Evolutionary conservation across 30 jellyfish, hydroid and myxozoan genomes (phyloP).

Genomic region (Cassiopea xamachana): DNA sequence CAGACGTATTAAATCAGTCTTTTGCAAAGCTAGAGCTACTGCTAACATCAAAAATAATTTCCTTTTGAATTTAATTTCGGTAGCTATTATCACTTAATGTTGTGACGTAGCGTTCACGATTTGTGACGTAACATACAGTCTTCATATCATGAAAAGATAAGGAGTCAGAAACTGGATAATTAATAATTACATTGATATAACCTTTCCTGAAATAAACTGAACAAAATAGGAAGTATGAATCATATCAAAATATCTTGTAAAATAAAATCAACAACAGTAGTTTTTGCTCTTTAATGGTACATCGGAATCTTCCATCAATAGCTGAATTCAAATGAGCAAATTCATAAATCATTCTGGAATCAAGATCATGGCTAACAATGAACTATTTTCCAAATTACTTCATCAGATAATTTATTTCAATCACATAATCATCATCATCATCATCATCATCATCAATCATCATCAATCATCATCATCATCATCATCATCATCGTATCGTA

Average conservation of each 20-base stretch:
- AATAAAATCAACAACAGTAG: background rate
- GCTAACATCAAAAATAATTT: background rate
- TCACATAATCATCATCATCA: too few species aligned
- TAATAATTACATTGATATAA: background rate
- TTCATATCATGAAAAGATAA: background rate
- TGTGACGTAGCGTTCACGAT: too few species aligned
- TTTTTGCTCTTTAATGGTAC: background rate
- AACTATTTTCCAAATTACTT: too few species aligned
- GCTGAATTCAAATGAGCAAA: background rate
- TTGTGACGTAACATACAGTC: background rate
- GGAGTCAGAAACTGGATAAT: background rate
- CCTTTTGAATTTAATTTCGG: background rate
- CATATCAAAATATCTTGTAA: background rate
- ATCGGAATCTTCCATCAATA: background rate
- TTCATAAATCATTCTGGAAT: background rate
- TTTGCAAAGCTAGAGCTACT: background rate
- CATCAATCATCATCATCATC: too few species aligned
- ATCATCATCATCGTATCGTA: too few species aligned
- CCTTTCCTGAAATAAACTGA: background rate
- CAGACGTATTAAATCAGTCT: background rate
- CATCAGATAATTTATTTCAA: too few species aligned
- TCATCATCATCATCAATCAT: too few species aligned
- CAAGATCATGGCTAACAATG: background rate
- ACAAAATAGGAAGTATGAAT: background rate
- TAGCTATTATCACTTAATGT: background rate